These are phyloP conservation scores for Porites rus DNA, from an alignment of 92 coral and sea anemone genomes.

Conservation along the genomic window DNA sequence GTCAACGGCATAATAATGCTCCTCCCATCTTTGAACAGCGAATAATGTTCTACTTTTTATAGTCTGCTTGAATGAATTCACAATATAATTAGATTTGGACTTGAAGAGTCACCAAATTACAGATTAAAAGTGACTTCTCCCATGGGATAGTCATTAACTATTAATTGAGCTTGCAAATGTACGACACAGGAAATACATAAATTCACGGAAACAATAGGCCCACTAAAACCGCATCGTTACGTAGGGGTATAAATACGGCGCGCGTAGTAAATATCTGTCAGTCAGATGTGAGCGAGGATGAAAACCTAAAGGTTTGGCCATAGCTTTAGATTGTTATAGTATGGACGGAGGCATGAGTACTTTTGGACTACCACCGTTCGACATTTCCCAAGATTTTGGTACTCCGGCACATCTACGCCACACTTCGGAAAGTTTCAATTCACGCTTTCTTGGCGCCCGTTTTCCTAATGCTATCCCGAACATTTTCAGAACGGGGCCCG, in stretches of 20 bases:
- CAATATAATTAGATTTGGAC: conserved; percentile 92
- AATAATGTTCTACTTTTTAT: conserved; percentile 88
- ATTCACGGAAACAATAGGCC: conserved; percentile 90
- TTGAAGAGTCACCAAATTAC: conserved; percentile 95
- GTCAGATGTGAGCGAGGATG: conserved; percentile 52
- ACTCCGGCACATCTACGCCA: conserved; percentile 83
- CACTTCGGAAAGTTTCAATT: conserved; percentile 77
- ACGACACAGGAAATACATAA: conserved; percentile 99
- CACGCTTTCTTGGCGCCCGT: conserved; percentile 70
- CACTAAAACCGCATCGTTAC: conserved; percentile 82
- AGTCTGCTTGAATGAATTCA: conserved; percentile 81
- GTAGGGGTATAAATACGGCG: conserved; percentile 85
- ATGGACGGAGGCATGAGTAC: conserved; percentile 81
- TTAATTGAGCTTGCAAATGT: conserved; percentile 92
- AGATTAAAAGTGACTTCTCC: conserved; percentile 90
- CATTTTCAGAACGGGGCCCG: conserved; percentile 60
- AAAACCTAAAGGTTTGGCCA: conserved; percentile 31
- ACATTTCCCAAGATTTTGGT: conserved; percentile 72
- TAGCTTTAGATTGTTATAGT: not conserved
- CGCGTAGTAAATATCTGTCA: conserved; percentile 69
- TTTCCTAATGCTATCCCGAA: conserved; percentile 74
- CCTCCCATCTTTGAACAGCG: conserved; percentile 78
- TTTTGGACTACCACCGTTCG: conserved; percentile 73
- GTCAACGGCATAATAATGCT: conserved; percentile 78
- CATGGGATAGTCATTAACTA: conserved; percentile 95